Evolutionary conservation across 1,140 invertebrate genomes (phyloP).

Genomic region (Drosophila novamexicana): DNA sequence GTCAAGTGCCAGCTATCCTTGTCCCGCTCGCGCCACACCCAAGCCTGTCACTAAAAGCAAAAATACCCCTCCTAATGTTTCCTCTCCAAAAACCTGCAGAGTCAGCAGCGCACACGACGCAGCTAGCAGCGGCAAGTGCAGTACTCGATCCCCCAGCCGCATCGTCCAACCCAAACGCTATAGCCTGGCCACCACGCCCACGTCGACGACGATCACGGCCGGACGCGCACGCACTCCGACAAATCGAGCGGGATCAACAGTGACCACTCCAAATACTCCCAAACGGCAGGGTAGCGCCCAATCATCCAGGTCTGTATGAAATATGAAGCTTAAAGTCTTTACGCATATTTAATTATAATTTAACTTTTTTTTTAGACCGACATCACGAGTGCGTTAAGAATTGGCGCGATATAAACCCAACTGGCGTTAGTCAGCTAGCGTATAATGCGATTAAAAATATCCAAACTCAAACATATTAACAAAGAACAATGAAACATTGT

Average conservation of each 20-base stretch:
- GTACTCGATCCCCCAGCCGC: slow-evolving; percentile 80
- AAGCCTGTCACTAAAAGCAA: slow-evolving; percentile 68
- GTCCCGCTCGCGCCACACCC: slow-evolving; percentile 43
- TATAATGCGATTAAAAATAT: slow-evolving; percentile 22
- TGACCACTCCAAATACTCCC: slow-evolving; percentile 76
- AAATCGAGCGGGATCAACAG: slow-evolving; percentile 50
- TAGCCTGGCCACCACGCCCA: slow-evolving; percentile 60
- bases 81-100: slow-evolving; percentile 74
- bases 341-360: not conserved
- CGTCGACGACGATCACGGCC: slow-evolving; percentile 36
- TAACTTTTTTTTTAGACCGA: slow-evolving; percentile 57
- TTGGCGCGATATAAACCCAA: slow-evolving; percentile 45
- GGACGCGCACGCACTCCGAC: slow-evolving; percentile 73
- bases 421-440: slow-evolving; percentile 46
- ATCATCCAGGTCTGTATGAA: slow-evolving; percentile 69
- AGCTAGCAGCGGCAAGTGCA: slow-evolving; percentile 45
- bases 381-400: slow-evolving; percentile 66
- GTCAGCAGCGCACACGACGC: slow-evolving; percentile 64
- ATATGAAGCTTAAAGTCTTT: not conserved
- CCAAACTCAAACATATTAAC: slow-evolving; percentile 62
- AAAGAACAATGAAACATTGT: slow-evolving; percentile 76
- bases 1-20: slow-evolving; percentile 40
- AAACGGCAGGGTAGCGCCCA: slow-evolving; percentile 66
- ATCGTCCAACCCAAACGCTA: slow-evolving; percentile 83
- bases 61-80: slow-evolving; percentile 59